A percentile compares a stretch with the other conserved stretches of the same genome.
Conservation (phyloP, 1,140 invertebrate species). For the Drosophila pseudoobscura region DNA sequence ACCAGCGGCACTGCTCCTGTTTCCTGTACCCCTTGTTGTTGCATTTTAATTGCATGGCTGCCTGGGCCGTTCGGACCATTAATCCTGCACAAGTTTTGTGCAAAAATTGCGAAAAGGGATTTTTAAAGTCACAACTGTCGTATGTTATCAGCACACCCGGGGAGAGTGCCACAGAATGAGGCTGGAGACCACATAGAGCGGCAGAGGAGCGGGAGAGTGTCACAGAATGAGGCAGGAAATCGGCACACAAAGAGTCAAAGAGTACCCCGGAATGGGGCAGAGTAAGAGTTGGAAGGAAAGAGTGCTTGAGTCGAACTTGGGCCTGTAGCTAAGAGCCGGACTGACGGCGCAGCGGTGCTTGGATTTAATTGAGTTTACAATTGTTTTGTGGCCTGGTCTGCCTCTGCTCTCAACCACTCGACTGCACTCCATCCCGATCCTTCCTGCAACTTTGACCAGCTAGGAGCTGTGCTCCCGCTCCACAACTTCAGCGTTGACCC, state of each 20-base stretch:
- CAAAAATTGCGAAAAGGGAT: slow-evolving; percentile 73
- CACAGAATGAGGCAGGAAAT: slow-evolving; percentile 7
- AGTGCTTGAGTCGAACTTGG: slow-evolving; percentile 38
- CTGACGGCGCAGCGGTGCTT: slow-evolving; percentile 62
- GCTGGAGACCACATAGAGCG: not conserved
- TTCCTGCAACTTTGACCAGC: slow-evolving; percentile 47
- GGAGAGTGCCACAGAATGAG: slow-evolving; percentile 13
- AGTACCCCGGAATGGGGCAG: slow-evolving; percentile 2
- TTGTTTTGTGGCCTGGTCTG: slow-evolving; percentile 63
- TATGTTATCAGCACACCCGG: slow-evolving; percentile 70
- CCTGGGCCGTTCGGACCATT: slow-evolving; percentile 72
- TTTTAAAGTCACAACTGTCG: slow-evolving; percentile 81
- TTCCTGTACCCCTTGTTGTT: slow-evolving; percentile 52
- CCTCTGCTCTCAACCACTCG: not conserved
- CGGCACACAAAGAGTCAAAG: not conserved
- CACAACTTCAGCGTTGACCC: slow-evolving; percentile 42
- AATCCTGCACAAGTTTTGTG: slow-evolving; percentile 79
- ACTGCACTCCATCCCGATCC: slow-evolving; percentile 11
- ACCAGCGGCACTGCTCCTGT: slow-evolving; percentile 1
- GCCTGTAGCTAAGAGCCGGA: slow-evolving; percentile 51
- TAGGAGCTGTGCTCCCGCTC: slow-evolving; percentile 25
- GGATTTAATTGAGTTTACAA: slow-evolving; percentile 81
- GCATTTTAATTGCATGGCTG: slow-evolving; percentile 79
- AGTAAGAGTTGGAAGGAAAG: not conserved
- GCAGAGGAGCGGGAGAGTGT: not conserved